A percentile compares a stretch with the other conserved stretches of the same genome.
These are phyloP conservation scores for Rhabditophanes sp. DNA, from an alignment of 2,888 invertebrate genomes.

Conservation along the genomic window DNA sequence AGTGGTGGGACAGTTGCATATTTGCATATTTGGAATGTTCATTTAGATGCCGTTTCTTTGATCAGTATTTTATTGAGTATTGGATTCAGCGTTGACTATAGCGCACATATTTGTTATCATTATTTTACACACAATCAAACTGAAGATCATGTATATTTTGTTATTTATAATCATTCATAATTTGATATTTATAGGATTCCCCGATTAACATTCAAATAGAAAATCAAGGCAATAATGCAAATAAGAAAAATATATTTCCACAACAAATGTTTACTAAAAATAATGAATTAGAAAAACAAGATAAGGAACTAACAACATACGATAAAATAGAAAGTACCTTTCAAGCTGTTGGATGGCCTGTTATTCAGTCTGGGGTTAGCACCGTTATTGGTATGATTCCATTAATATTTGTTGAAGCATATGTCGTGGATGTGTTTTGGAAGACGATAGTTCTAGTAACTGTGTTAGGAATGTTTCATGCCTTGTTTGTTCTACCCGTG, in stretches of 20 bases:
- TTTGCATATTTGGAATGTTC: constrained; percentile 36
- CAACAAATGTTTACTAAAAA: too few relatives aligned
- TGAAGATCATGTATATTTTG: too few relatives aligned
- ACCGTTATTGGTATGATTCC: constrained; percentile 29
- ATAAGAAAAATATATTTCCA: too few relatives aligned
- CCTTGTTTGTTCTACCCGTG: constrained; percentile 32
- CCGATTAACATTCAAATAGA: too few relatives aligned
- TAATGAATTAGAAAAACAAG: not conserved
- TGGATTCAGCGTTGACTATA: constrained; percentile 39
- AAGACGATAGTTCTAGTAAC: constrained; percentile 37
- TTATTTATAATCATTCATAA: too few relatives aligned
- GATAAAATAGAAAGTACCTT: not conserved
- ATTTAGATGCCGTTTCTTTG: constrained; percentile 37
- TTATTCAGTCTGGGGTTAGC: constrained; percentile 26
- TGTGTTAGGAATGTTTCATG: constrained; percentile 34
- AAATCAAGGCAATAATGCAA: too few relatives aligned
- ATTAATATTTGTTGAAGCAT: constrained; percentile 35
- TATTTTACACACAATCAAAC: constrained; percentile 40
- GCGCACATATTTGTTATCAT: constrained; percentile 38
- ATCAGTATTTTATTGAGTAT: constrained; percentile 39
- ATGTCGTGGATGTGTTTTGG: constrained; percentile 41
- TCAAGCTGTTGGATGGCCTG: constrained; percentile 24
- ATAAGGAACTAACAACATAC: constrained; percentile 1
- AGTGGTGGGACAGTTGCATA: constrained; percentile 33
- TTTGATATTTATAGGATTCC: too few relatives aligned